A percentile compares a stretch with the other conserved stretches of the same genome.
Conservation (phyloP, 2,888 invertebrate genomes). For the Callyntrura guangdongensis region DNA sequence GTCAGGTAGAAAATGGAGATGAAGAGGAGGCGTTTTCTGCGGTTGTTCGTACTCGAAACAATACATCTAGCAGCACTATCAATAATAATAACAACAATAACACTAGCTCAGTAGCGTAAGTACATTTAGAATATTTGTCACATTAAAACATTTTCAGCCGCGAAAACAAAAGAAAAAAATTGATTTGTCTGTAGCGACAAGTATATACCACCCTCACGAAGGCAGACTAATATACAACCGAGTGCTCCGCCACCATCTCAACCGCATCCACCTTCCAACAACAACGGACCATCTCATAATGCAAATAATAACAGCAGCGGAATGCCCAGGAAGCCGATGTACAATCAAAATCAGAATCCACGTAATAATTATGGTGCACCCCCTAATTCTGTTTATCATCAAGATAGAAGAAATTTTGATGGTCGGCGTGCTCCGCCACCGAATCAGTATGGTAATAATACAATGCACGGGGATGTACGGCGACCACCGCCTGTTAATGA, state of each 20-base stretch:
- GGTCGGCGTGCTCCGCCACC: slow-evolving; percentile 77
- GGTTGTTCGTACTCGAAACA: slow-evolving; percentile 89
- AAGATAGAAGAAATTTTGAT: slow-evolving; percentile 80
- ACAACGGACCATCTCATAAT: slow-evolving; percentile 80
- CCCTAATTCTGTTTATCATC: slow-evolving; percentile 81
- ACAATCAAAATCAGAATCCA: slow-evolving; percentile 86
- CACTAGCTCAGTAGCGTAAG: slow-evolving; percentile 75
- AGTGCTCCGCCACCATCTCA: slow-evolving; percentile 86
- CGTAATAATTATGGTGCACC: slow-evolving; percentile 80
- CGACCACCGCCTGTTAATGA: slow-evolving; percentile 65
- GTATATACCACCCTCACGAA: slow-evolving; percentile 83
- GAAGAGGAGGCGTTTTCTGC: slow-evolving; percentile 95
- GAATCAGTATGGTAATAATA: slow-evolving; percentile 79
- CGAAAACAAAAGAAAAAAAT: background rate
- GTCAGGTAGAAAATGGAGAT: slow-evolving; percentile 96
- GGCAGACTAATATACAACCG: slow-evolving; percentile 85
- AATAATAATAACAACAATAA: slow-evolving; percentile 82
- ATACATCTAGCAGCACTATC: slow-evolving; percentile 79
- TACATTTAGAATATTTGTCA: background rate
- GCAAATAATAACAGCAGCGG: slow-evolving; percentile 80
- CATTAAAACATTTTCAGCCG: background rate
- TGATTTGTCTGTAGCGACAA: slow-evolving; percentile 78
- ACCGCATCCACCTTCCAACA: slow-evolving; percentile 83
- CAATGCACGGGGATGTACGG: slow-evolving; percentile 71
- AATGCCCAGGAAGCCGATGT: slow-evolving; percentile 85